Percentiles rank a stretch among this genome's conserved stretches.
These are phyloP conservation scores for Ophioninae sp. DNA, from an alignment of 2,888 invertebrate species.

Conservation along the genomic window DNA sequence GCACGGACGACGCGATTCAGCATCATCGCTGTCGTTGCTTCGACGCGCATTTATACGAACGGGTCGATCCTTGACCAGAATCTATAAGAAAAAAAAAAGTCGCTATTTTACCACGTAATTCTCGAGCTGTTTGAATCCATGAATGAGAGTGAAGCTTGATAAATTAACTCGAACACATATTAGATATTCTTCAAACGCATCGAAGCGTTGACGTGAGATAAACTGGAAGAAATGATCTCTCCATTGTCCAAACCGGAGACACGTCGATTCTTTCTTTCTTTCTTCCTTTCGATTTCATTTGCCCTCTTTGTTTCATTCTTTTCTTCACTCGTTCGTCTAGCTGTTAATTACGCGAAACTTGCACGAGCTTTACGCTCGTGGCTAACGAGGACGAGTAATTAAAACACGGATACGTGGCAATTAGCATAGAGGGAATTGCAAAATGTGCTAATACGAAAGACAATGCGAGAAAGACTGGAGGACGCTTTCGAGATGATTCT, in stretches of 20 bases:
- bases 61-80: slow-evolving; percentile 38
- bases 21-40: slow-evolving; percentile 29
- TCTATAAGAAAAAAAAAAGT: slow-evolving; percentile 37
- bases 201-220: slow-evolving; percentile 17
- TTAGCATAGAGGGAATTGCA: slow-evolving; percentile 40
- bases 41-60: slow-evolving; percentile 2
- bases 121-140: slow-evolving; percentile 40
- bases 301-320: not conserved
- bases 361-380: slow-evolving; percentile 45
- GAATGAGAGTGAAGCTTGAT: slow-evolving; percentile 39
- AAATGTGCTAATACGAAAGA: slow-evolving; percentile 33
- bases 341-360: not conserved
- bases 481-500: slow-evolving; percentile 8
- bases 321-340: not conserved
- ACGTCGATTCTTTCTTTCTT: slow-evolving; percentile 10
- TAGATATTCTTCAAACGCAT: slow-evolving; percentile 11
- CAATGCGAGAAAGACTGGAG: slow-evolving; percentile 41
- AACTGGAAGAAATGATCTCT: not conserved
- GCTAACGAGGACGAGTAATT: slow-evolving; percentile 59
- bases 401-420: slow-evolving; percentile 55
- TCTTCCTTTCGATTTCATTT: not conserved
- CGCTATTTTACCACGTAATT: slow-evolving; percentile 44
- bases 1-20: slow-evolving; percentile 29
- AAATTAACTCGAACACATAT: not conserved
- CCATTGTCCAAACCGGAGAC: not conserved